Conservation (phyloP, 2,888 invertebrate genomes). For the Periphyllus acericola region DNA sequence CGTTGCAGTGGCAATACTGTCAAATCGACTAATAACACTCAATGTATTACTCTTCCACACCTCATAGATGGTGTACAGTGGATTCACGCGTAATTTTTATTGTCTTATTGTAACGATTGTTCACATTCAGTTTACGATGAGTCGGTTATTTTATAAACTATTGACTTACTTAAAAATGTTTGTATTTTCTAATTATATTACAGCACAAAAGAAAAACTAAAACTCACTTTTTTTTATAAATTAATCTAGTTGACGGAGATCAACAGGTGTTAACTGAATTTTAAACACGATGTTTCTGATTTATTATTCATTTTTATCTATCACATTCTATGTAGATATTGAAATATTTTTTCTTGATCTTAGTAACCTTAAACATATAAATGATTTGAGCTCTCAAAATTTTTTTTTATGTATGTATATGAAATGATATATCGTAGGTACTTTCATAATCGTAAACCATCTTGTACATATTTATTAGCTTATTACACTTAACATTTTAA, state of each 20-base stretch:
- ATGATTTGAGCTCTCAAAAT: not conserved
- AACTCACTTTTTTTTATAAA: not conserved
- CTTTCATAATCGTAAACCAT: not conserved
- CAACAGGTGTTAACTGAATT: not conserved
- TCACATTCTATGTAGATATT: not conserved
- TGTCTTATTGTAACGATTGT: constrained; percentile 37
- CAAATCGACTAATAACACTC: constrained; percentile 23
- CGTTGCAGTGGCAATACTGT: constrained; percentile 50
- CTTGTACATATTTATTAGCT: not conserved
- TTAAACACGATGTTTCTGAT: not conserved
- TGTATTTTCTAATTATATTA: not conserved
- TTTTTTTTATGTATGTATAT: not conserved
- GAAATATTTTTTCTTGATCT: no score
- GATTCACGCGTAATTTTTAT: constrained; percentile 33
- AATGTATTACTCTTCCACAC: not conserved
- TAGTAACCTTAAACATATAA: not conserved
- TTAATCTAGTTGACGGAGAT: not conserved
- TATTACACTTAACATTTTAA: not conserved
- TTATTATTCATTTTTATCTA: not conserved
- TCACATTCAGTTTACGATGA: not conserved
- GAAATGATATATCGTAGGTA: no score
- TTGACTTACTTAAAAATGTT: not conserved
- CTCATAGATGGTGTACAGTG: not conserved
- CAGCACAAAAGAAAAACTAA: constrained; percentile 18
- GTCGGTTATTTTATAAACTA: not conserved